Base-by-base conservation (phyloP, 2,888 invertebrate genomes). In the Troilus luridus region DNA sequence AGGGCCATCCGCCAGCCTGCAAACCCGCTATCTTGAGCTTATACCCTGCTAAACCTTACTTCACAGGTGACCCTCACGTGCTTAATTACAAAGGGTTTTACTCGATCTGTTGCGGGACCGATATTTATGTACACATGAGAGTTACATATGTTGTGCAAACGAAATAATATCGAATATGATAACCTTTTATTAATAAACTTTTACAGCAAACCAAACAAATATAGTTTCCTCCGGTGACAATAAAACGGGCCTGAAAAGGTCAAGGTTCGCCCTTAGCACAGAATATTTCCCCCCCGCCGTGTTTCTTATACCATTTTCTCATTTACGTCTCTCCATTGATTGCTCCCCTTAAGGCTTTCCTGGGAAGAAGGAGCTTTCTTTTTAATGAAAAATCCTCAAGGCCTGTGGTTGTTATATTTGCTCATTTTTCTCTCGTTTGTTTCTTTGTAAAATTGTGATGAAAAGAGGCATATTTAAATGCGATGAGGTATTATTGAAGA, bases 291-390 rank as follows among this genome's bases (percentile, higher is more conserved):
- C 14, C 24, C 72, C 41, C 72, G 6, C 8, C 17, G 41, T 77
- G 41, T 77, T 77, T 77, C 72, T 17, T 41, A 41, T 77, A 8
- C 27, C 27, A 77, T 77, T 27, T 77, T 21, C 72, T 77, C 72
- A 77, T 77, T 77, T 77, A 77, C 72, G 72, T 77, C 72, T 77
- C 41, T 9, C 72, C 41, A 77, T 77, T 41, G 72, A 77, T 77
- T 41, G 41, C 41, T 77, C 72, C 17, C 1, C 7, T 17, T 19
- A 41, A 27, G 72, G 17, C 72, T 41, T 41, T 77, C 41, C 41
- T 7, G 72, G 17, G 72, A 17, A 77, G 41, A 41, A 41, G 24
- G 24, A 27, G 27, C 67, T 67, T 67, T 67, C 67, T 24, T 67
- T 67, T 67, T 67, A 27, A 67, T 67, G 67, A 24, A 27, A 27